Evolutionary conservation across 2,888 invertebrate species (phyloP), one percentile per base, ranked within the genome.

Genomic region (Encarsia formosa): DNA sequence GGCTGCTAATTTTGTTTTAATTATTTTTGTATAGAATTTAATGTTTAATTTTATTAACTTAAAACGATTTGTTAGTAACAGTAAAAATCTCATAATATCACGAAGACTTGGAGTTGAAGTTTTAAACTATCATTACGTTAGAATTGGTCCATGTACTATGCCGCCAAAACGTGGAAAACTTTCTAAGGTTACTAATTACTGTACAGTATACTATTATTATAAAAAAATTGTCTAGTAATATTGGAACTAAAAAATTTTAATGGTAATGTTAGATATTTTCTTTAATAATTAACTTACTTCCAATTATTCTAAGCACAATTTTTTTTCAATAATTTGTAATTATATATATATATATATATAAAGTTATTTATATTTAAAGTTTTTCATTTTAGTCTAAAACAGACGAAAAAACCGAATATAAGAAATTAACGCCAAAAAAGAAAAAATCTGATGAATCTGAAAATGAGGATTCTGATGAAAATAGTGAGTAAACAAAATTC

Each of bases 341-440:
- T 16, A 31, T 22, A 31, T 31, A n/a, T 29, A 18, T 4, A 11
- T 26, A 13, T 35, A 20, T 11, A 32, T 34, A 40, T 41, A 11
- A 42, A 26, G 41, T 38, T 31, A 5, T 6, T 26, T 13, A 22
- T 38, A 20, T 19, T 38, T 24, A 29, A 23, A 16, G 24, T 34
- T 53, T 39, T 26, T 26, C 34, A 39, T 50, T 15, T n/a, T 9
- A 54, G 47, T 18, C 47, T 11, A 38, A 39, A 20, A 43, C 42
- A 42, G 76, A 56, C 63, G 68, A 38, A 64, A 69, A 56, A 60
- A 13, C 34, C n/a, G 47, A 42, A 16, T 42, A 54, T 38, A 40
- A 54, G 26, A 43, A 68, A 19, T 73, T 74, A 64, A 60, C 61
- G 39, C 64, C 64, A 35, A 73, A 70, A 26, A 75, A 71, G 24